These are phyloP conservation scores for Hemiscyllium ocellatum DNA, from an alignment of 2,113 vertebrate species.

Conservation along the genomic window DNA sequence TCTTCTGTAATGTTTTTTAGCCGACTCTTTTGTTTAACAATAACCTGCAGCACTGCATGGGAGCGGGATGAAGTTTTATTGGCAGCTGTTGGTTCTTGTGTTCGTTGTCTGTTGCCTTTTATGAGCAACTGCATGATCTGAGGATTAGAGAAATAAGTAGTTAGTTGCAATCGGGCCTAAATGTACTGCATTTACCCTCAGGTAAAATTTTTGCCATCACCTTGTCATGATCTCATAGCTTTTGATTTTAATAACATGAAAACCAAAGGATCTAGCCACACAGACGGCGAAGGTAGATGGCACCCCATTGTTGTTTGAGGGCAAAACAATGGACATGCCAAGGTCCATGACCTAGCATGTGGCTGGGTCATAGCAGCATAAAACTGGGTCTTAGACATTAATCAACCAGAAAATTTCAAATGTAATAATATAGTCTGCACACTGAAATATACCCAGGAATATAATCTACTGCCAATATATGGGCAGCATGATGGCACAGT, in stretches of 20 bases:
- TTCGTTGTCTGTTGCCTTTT: slow-evolving; percentile 55
- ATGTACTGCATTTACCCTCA: neutral
- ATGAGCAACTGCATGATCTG: slow-evolving; percentile 56
- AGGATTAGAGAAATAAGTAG: neutral
- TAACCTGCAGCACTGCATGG: slow-evolving; percentile 55
- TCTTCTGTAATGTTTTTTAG: slow-evolving; percentile 39
- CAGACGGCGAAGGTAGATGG: neutral
- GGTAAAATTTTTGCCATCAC: neutral
- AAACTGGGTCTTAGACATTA: neutral
- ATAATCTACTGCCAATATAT: too few species aligned
- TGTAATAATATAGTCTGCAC: too few species aligned
- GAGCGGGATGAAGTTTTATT: slow-evolving; percentile 53
- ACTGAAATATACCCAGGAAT: too few species aligned
- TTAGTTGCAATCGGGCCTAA: neutral
- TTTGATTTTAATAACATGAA: neutral
- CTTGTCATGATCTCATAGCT: neutral
- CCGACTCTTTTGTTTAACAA: slow-evolving; percentile 43
- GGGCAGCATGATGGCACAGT: too few species aligned
- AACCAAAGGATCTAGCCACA: neutral
- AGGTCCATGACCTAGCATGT: neutral
- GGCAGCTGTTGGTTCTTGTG: slow-evolving; percentile 55
- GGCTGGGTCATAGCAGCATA: neutral
- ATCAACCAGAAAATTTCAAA: neutral
- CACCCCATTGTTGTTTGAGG: neutral
- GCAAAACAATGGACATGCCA: neutral